These are phyloP conservation scores for Acyrthosiphon pisum DNA, from an alignment of 1,140 invertebrate species.

Conservation along the genomic window DNA sequence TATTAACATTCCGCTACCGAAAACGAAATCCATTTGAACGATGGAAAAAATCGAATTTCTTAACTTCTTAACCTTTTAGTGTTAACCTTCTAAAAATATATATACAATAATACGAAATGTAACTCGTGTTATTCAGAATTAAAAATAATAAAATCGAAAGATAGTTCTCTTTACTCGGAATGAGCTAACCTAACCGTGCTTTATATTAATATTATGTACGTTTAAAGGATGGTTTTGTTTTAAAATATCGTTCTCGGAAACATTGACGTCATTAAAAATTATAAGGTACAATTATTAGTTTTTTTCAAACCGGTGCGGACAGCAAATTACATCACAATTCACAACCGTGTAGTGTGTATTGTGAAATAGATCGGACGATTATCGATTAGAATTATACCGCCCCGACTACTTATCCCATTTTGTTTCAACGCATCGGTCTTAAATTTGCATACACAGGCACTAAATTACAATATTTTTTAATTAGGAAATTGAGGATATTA, in stretches of 20 bases:
- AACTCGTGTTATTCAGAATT: not conserved
- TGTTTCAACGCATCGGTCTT: not conserved
- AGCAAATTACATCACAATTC: not conserved
- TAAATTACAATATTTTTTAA: slow-evolving; percentile 12
- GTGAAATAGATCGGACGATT: not conserved
- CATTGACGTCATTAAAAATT: not conserved
- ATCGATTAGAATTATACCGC: not conserved
- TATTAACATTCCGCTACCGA: not conserved
- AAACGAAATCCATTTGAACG: not conserved
- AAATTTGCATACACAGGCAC: not conserved
- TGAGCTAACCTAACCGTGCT: not conserved
- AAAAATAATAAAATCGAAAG: not conserved
- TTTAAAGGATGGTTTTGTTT: not conserved
- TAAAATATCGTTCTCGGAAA: not conserved
- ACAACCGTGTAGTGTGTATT: not conserved
- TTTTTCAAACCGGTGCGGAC: not conserved
- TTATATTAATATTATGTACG: too few relatives aligned
- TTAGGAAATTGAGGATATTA: slow-evolving; percentile 13
- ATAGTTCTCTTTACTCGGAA: not conserved
- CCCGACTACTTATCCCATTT: not conserved
- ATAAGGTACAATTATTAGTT: not conserved
- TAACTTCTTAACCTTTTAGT: too few relatives aligned
- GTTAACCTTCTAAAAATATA: not conserved
- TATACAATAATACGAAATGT: not conserved
- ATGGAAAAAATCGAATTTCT: not conserved